A percentile compares a stretch with the other conserved stretches of the same genome.
phyloP scores from a whole-genome alignment of 2,888 invertebrate species.

The Machimus rusticus region DNA sequence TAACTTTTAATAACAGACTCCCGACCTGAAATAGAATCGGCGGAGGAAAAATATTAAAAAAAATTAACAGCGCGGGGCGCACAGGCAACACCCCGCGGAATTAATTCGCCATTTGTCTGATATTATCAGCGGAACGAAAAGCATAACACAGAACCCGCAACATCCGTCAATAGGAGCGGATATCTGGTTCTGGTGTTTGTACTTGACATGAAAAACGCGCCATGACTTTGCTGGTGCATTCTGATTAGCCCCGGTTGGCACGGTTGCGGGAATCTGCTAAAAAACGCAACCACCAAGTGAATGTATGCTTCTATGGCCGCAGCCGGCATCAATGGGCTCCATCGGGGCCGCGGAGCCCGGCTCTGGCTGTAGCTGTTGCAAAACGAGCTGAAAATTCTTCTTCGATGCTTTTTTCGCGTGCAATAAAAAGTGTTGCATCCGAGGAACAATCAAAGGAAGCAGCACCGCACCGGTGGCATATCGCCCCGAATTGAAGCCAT shows the following conservation, averaged over 20 bases:
- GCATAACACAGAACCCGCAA: slow-evolving; percentile 13
- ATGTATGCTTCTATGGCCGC: neutral
- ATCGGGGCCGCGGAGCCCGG: neutral
- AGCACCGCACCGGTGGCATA: neutral
- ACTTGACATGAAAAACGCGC: slow-evolving; percentile 20
- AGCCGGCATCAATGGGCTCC: neutral
- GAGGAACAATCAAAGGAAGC: neutral
- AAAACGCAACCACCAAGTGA: neutral
- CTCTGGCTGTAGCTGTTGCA: neutral
- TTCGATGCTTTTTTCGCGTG: neutral
- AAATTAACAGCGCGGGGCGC: neutral
- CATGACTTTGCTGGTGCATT: neutral
- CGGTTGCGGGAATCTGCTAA: neutral
- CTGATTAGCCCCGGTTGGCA: neutral
- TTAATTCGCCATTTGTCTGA: slow-evolving; percentile 25
- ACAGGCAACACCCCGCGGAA: neutral
- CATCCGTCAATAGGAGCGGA: slow-evolving; percentile 25
- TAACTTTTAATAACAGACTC: neutral
- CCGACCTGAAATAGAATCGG: neutral
- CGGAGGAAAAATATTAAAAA: neutral
- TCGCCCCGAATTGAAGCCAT: neutral
- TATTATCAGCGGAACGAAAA: neutral
- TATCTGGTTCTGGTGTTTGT: neutral
- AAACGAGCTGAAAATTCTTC: neutral
- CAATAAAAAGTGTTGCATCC: neutral